Percentiles rank a stretch among this genome's conserved stretches.
phyloP scores from a whole-genome alignment of 2,113 vertebrate genomes.

The Marmota flaviventris region DNA sequence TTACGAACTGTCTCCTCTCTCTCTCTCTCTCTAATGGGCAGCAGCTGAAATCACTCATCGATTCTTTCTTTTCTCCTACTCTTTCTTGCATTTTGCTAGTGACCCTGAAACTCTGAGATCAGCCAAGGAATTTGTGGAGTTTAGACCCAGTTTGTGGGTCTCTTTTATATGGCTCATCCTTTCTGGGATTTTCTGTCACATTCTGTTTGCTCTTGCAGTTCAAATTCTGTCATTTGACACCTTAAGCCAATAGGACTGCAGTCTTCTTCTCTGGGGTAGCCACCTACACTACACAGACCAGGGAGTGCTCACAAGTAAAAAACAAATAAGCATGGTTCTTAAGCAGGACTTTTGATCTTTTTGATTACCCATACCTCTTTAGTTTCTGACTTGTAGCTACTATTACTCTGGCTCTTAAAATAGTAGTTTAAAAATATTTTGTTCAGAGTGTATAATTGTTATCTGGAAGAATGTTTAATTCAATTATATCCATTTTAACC shows the following conservation, averaged over 20 bases:
- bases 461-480: neutral
- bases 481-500: neutral
- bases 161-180: no score
- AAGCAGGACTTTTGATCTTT: neutral
- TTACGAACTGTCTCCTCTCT: neutral
- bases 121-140: neutral
- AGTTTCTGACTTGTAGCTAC: neutral
- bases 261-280: neutral
- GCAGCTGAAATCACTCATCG: no score
- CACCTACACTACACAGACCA: rapidly evolving
- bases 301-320: neutral
- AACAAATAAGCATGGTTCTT: neutral
- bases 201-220: neutral
- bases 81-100: neutral
- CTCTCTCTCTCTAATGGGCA: neutral
- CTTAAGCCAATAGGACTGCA: neutral
- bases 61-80: no score
- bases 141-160: neutral
- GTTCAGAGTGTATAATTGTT: neutral
- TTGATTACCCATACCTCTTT: no score
- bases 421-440: neutral
- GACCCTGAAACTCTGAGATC: neutral
- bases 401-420: neutral
- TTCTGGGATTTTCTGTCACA: neutral
- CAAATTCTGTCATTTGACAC: neutral